Conservation (phyloP, 2,113 vertebrate genomes). For the Cervus canadensis region DNA sequence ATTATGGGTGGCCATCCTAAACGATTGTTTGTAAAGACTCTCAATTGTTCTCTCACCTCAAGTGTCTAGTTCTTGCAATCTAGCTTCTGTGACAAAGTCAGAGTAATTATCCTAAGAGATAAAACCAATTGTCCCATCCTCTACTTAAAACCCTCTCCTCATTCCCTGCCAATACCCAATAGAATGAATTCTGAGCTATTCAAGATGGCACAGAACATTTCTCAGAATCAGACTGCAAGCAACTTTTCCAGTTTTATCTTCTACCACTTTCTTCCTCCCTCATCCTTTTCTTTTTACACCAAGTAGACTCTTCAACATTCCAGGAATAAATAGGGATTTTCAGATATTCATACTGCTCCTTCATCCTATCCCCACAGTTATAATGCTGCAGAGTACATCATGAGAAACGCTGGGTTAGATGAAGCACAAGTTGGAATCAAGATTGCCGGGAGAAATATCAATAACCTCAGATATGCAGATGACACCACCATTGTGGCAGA, state of each 20-base stretch:
- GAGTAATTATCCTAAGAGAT: not conserved
- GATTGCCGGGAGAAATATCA: not conserved
- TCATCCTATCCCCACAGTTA: not conserved
- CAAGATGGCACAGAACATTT: not conserved
- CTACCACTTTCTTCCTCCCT: not conserved
- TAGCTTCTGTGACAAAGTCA: not conserved
- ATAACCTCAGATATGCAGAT: not conserved
- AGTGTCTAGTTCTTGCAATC: not conserved
- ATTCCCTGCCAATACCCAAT: not conserved
- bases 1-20: not conserved
- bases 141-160: not conserved
- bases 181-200: not conserved
- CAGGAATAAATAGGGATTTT: not conserved
- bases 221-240: not conserved
- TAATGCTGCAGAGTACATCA: not conserved
- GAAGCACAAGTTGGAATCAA: not conserved
- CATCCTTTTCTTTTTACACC: not conserved
- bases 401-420: not conserved
- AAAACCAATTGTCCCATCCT: not conserved
- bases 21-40: not conserved
- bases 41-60: not conserved
- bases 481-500: not conserved
- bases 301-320: not conserved
- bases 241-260: not conserved
- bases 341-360: not conserved